Conservation (phyloP, 2,797 vertebrate species). For the Cephalopachus bancanus region DNA sequence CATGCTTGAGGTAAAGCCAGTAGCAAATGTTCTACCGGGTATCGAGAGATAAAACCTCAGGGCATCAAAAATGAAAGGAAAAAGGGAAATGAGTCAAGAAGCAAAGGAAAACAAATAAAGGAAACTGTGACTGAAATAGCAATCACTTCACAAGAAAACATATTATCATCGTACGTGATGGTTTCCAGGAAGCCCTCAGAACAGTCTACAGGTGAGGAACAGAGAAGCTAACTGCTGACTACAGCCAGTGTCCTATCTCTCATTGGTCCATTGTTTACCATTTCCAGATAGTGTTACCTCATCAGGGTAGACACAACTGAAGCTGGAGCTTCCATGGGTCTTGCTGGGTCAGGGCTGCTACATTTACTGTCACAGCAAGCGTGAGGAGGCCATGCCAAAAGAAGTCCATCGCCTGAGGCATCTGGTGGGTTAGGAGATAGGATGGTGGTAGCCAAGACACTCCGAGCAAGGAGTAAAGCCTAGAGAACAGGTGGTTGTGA, state of each 20-base stretch:
- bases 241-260: background rate
- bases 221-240: background rate
- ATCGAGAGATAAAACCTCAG: background rate
- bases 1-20: background rate
- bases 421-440: background rate
- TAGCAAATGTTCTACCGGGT: background rate
- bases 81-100: slow-evolving; percentile 19
- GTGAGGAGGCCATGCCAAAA: background rate
- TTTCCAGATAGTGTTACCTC: background rate
- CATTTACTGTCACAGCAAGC: background rate
- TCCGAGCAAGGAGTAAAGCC: background rate
- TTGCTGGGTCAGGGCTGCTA: background rate
- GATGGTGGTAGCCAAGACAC: background rate
- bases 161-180: background rate
- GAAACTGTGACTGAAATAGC: background rate
- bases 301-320: background rate
- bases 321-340: background rate
- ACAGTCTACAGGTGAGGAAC: background rate
- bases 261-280: background rate
- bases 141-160: background rate
- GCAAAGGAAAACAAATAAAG: background rate
- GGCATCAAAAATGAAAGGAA: background rate
- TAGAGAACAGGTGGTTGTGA: background rate
- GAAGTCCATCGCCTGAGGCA: accelerated
- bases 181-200: slow-evolving; percentile 5